These are phyloP conservation scores for Pseudomyrmex pallidus DNA, from an alignment of 1,140 invertebrate genomes.

Conservation along the genomic window DNA sequence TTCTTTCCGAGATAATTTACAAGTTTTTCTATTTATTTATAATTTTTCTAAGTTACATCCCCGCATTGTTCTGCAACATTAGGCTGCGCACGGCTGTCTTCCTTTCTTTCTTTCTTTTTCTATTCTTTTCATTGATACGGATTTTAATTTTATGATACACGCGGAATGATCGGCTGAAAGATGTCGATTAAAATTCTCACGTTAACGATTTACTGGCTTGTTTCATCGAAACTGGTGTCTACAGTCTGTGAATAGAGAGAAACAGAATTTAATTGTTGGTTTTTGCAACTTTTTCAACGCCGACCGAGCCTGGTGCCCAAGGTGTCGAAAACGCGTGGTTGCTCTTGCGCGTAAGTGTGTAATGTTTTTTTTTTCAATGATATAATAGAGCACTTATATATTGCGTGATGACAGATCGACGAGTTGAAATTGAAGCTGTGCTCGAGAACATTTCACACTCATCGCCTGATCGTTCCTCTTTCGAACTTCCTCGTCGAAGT, in stretches of 20 bases:
- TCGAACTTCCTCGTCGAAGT: not conserved
- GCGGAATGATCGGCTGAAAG: not conserved
- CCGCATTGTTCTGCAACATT: not conserved
- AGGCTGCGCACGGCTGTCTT: not conserved
- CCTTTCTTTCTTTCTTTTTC: not conserved
- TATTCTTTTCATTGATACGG: not conserved
- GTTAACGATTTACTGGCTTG: slow-evolving; percentile 12
- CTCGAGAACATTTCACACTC: not conserved
- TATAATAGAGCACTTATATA: not conserved
- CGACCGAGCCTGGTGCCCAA: slow-evolving; percentile 34
- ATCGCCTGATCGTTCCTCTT: not conserved
- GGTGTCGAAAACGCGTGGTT: not conserved
- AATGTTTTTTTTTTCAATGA: not conserved
- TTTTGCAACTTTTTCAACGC: not conserved
- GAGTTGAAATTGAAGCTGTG: not conserved
- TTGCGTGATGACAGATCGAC: not conserved
- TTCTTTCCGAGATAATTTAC: slow-evolving; percentile 26
- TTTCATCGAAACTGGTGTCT: not conserved
- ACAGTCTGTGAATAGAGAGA: slow-evolving; percentile 3
- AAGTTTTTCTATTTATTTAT: not conserved
- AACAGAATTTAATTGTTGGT: not conserved
- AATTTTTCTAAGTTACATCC: slow-evolving; percentile 1
- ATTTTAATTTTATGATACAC: slow-evolving; percentile 11
- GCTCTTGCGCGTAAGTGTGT: not conserved
- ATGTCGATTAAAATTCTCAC: slow-evolving; percentile 1